phyloP scores from a whole-genome alignment of 2,113 vertebrate species.

The Notothenia rossii region DNA sequence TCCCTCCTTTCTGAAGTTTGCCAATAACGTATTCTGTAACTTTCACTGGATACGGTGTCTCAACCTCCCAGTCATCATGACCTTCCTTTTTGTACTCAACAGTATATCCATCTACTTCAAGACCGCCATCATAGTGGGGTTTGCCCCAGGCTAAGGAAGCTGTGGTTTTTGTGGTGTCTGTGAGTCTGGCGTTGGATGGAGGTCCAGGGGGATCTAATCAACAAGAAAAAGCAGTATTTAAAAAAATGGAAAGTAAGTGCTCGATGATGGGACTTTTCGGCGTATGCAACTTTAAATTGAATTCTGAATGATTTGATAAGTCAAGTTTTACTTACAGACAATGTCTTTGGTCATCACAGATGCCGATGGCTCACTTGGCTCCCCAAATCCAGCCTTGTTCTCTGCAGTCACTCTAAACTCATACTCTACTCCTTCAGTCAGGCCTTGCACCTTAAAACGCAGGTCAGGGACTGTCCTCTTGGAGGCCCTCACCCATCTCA shows the following conservation, averaged over 20 bases:
- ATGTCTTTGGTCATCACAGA: constrained; percentile 92
- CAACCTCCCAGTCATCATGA: constrained; percentile 94
- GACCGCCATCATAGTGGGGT: constrained; percentile 97
- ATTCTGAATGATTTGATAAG: not conserved
- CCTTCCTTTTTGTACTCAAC: constrained; percentile 97
- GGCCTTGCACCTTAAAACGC: constrained; percentile 94
- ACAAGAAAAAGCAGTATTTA: not conserved
- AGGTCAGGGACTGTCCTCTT: constrained; percentile 95
- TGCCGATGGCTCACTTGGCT: constrained; percentile 92
- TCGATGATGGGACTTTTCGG: not conserved
- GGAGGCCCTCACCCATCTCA: constrained; percentile 96
- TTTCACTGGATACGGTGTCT: constrained; percentile 89
- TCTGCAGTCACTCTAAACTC: constrained; percentile 98
- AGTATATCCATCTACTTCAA: constrained; percentile 93
- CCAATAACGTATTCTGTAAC: constrained; percentile 92
- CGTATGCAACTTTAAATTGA: not conserved
- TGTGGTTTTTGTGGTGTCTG: constrained; percentile 95
- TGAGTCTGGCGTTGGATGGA: constrained; percentile 93
- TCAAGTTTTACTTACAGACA: constrained; percentile 89
- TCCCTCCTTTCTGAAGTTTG: constrained; percentile 92
- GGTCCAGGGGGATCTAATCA: constrained; percentile 94
- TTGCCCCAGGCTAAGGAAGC: constrained; percentile 93
- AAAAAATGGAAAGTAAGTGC: not conserved
- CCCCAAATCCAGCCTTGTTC: constrained; percentile 97
- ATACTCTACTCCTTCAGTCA: constrained; percentile 94